Evolutionary conservation across 2,888 invertebrate genomes (phyloP).

Genomic region (Margaritifera margaritifera): DNA sequence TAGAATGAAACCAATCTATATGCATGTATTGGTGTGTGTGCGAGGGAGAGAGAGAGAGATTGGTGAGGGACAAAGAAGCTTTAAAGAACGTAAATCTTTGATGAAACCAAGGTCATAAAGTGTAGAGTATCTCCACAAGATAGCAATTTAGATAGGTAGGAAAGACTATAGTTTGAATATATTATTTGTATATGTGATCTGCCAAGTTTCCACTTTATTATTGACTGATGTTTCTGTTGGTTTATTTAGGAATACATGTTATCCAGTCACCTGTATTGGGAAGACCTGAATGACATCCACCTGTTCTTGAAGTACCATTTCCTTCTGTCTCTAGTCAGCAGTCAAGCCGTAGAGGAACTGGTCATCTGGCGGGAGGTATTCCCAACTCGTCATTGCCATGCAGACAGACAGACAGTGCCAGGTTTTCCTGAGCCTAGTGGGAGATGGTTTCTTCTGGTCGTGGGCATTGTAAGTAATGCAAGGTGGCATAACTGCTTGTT

Average conservation of each 20-base stretch:
- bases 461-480: conserved; percentile 65
- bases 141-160: background rate
- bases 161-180: background rate
- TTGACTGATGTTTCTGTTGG: conserved; percentile 5
- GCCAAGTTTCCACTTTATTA: background rate
- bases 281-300: conserved; percentile 84
- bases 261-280: conserved; percentile 84
- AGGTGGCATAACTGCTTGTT: background rate
- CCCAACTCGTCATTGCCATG: conserved; percentile 53
- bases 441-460: conserved; percentile 67
- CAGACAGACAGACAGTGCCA: conserved; percentile 28
- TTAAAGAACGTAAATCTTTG: too few species aligned
- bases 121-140: too few species aligned
- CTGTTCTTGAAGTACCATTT: conserved; percentile 84
- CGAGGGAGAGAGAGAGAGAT: too few species aligned
- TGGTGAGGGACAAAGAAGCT: too few species aligned
- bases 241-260: conserved; percentile 80
- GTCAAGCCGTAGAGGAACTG: conserved; percentile 61
- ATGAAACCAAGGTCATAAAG: too few species aligned
- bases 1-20: too few species aligned
- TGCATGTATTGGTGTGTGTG: too few species aligned
- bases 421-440: conserved; percentile 64
- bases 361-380: conserved; percentile 72
- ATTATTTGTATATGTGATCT: background rate
- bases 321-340: conserved; percentile 76